Conservation (phyloP, 2,113 vertebrate species). For the Hemicordylus capensis region DNA sequence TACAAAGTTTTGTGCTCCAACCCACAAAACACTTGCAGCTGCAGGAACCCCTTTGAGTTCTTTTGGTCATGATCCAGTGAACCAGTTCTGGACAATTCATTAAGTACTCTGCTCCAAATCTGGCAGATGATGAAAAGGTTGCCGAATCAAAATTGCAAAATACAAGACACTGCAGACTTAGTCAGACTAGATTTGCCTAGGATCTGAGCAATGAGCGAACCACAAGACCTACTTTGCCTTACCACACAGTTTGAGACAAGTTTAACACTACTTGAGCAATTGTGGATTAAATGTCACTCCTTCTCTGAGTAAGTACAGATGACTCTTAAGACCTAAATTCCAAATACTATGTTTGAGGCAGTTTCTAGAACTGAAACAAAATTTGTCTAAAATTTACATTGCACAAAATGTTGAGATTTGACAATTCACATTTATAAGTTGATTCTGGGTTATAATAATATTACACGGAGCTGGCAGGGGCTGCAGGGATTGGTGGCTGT, state of each 20-base stretch:
- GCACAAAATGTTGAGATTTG: background rate
- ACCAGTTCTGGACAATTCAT: constrained; percentile 14
- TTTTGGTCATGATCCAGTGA: constrained; percentile 8
- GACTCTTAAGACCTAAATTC: background rate
- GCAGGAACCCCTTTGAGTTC: background rate
- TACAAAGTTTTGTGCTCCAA: background rate
- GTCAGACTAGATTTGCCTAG: background rate
- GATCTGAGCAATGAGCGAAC: background rate
- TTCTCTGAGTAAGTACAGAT: background rate
- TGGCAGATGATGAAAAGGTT: constrained; percentile 5
- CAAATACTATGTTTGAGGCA: background rate
- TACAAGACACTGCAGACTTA: background rate
- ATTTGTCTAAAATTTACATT: background rate
- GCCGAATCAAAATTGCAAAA: constrained; percentile 2
- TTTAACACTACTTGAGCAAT: background rate
- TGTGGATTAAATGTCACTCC: background rate
- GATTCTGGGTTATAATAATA: background rate
- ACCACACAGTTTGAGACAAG: background rate
- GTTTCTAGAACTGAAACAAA: background rate
- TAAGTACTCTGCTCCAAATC: constrained; percentile 2
- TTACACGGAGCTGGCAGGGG: too few relatives aligned
- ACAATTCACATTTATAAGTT: background rate
- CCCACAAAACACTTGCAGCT: constrained; percentile 22
- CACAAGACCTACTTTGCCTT: background rate
- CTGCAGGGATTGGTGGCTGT: too few relatives aligned